Evolutionary conservation across 2,113 vertebrate species (phyloP).

Genomic region (Carassius carassius): DNA sequence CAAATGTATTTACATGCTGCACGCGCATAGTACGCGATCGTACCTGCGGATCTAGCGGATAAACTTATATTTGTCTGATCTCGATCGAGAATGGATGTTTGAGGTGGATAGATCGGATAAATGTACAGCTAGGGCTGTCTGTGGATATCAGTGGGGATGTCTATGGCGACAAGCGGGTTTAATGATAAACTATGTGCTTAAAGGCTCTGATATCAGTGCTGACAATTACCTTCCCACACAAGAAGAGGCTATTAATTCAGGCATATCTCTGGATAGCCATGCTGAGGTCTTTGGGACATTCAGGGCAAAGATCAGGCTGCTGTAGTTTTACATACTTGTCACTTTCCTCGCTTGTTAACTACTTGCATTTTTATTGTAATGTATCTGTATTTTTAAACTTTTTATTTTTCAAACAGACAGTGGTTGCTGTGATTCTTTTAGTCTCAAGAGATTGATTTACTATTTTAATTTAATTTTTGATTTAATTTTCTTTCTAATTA

Average conservation of each 20-base stretch:
- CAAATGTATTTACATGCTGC: slow-evolving; percentile 29
- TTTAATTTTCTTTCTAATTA: too few species aligned
- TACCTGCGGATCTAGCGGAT: not conserved
- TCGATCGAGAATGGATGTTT: not conserved
- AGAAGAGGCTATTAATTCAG: not conserved
- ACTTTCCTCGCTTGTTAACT: not conserved
- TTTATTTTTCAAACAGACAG: not conserved
- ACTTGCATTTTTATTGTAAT: not conserved
- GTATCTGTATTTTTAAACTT: not conserved
- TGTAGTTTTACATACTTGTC: not conserved
- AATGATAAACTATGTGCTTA: not conserved
- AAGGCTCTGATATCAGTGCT: not conserved
- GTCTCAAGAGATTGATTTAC: not conserved
- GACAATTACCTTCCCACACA: not conserved
- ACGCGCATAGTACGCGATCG: not conserved
- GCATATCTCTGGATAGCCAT: not conserved
- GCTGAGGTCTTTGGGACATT: not conserved
- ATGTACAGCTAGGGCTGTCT: slow-evolving; percentile 10
- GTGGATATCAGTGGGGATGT: not conserved
- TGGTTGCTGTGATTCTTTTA: not conserved
- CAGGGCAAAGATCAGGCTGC: not conserved
- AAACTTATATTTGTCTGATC: not conserved
- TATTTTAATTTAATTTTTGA: not conserved
- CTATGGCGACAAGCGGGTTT: slow-evolving; percentile 9
- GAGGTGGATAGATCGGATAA: not conserved